These are phyloP conservation scores for Diadophis punctatus DNA, from an alignment of 2,113 vertebrate species.

Conservation along the genomic window DNA sequence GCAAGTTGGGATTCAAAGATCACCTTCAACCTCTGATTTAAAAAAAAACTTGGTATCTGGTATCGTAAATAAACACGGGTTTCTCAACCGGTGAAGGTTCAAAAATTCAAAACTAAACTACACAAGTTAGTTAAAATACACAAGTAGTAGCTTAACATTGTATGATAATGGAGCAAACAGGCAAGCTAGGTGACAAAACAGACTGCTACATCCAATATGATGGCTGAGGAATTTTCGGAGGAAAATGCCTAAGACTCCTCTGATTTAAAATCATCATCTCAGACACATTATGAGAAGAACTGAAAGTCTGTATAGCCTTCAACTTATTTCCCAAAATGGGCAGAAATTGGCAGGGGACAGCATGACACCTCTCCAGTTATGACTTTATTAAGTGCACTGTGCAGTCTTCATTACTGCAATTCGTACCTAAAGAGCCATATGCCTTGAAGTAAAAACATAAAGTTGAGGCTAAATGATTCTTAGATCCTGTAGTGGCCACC, in stretches of 20 bases:
- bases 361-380: neutral
- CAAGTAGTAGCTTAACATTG: neutral
- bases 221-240: neutral
- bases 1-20: neutral
- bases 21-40: neutral
- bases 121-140: neutral
- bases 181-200: neutral
- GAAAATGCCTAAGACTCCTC: neutral
- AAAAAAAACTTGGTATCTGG: neutral
- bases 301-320: neutral
- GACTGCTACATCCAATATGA: neutral
- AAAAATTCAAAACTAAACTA: neutral
- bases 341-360: neutral
- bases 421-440: neutral
- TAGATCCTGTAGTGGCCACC: neutral
- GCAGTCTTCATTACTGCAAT: neutral
- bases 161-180: neutral
- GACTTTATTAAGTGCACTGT: neutral
- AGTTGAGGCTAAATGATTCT: neutral
- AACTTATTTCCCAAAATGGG: neutral
- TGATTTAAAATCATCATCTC: neutral
- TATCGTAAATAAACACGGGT: neutral
- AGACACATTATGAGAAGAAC: neutral
- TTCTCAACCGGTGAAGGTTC: neutral
- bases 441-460: neutral